Evolutionary conservation across 1,140 invertebrate species (phyloP), one percentile per base, ranked within the genome.

Genomic region (Metaphire vulgaris): DNA sequence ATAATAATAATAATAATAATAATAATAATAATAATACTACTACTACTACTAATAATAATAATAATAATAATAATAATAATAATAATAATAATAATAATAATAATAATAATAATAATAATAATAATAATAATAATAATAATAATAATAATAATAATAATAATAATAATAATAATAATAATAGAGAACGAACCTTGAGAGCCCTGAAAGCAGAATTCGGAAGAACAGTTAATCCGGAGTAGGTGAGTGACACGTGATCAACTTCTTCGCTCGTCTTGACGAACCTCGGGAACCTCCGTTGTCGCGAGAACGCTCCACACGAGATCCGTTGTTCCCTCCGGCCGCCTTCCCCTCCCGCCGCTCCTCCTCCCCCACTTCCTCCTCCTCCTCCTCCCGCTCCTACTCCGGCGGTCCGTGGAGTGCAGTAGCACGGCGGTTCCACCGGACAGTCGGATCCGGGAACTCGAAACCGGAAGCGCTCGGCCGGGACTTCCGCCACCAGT

Each of bases 171-270:
- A n/a, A n/a, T n/a, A n/a, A n/a, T n/a, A n/a, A n/a, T n/a, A n/a
- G n/a, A n/a, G n/a, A n/a, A n/a, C n/a, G n/a, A n/a, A 74, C 41
- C 72, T 30, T 29, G 12, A 74, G 21, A 29, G 33, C 56, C 26
- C 33, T 34, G 74, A 75, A 75, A 21, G 64, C 74, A 1, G 1
- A 56, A 1, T 29, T 31, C 64, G 74, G 74, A 68, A 75, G 65
- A 31, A 29, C 26, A 1, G 26, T 75, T 2, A 75, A 26, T 0
- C 56, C 74, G 32, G 74, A 30, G 65, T 75, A 75, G 74, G 68
- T 75, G 31, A 75, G 66, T 66, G 74, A 68, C 26, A 75, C 29
- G 14, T 56, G 6, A 28, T 75, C 33, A 1, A 72, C 30, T 15
- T 29, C 33, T 31, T 72, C 70, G 70, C 12, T 72, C 30, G 68